Base-by-base conservation (phyloP, 2,797 vertebrate species). In the Sparus aurata region DNA sequence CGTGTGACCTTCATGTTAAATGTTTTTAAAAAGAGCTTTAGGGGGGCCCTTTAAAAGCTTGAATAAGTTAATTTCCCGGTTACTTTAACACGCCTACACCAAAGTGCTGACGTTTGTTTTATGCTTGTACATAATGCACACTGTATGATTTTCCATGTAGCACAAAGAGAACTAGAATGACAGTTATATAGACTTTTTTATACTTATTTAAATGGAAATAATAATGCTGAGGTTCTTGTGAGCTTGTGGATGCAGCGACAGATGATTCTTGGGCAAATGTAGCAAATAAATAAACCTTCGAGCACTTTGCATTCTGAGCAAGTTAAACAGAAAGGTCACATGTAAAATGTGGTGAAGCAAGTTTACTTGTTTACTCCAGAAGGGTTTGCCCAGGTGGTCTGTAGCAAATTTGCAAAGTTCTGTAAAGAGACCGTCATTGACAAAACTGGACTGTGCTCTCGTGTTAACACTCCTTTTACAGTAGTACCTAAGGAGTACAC, bases 61-160 rank as follows among this genome's bases (percentile, higher is more conserved):
- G 54, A 53, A 81, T 47, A 53, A n/a, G 20, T 71, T 82, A 8
- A 84, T 78, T 69, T 64, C 52, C 85, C 77, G 71, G 82, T 86
- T 61, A 49, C 46, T 83, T 76, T 52, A 87, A 82, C 22, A 82
- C 90, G 82, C 65, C 75, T 74, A 90, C 88, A 93, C 94, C 94
- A 93, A 95, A 95, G 92, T 94, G 91, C 92, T 94, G 85, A 87
- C 75, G 62, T 69, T 12, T 41, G 16, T 70, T 86, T 77, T 73
- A 86, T 86, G 87, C 87, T 86, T 94, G 87, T 91, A 94, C 77
- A 90, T 92, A 82, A 75, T 78, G 87, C 90, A 92, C 88, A 89
- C 77, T 89, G 61, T 90, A 82, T 86, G 22, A 18, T 85, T 85
- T 88, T 85, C 79, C 73, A 87, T 89, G 75, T 87, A 86, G 83